Percentiles rank a stretch among this genome's conserved stretches.
Conservation (phyloP, 2,113 vertebrate genomes). For the Onychostoma macrolepis region DNA sequence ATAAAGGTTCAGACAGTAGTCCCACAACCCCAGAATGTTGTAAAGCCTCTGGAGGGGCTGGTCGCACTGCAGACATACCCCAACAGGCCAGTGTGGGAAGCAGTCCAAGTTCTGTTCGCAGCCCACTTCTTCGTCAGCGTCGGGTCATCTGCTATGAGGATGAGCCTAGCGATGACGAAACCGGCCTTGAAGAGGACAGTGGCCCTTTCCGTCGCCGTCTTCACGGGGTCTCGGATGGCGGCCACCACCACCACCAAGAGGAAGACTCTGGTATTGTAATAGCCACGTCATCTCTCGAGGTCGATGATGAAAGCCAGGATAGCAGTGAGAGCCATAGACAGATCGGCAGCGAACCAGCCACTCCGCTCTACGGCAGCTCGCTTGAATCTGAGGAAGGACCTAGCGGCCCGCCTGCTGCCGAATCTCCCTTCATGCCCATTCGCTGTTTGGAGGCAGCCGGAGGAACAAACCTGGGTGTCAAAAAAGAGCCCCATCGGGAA, state of each 20-base stretch:
- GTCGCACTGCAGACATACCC: conserved; percentile 68
- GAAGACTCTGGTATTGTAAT: conserved; percentile 61
- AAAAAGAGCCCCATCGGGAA: conserved; percentile 68
- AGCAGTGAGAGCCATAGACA: conserved; percentile 62
- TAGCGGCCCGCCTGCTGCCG: not conserved
- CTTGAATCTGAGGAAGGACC: conserved; percentile 68
- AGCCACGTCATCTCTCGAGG: conserved; percentile 67
- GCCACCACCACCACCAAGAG: conserved; percentile 51
- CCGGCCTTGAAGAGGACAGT: conserved; percentile 65
- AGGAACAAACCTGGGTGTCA: conserved; percentile 67
- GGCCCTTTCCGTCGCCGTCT: conserved; percentile 57
- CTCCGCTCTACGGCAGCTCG: conserved; percentile 64
- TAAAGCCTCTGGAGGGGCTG: conserved; percentile 55
- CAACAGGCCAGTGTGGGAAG: conserved; percentile 74
- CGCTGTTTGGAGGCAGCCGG: conserved; percentile 63
- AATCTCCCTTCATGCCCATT: conserved; percentile 72
- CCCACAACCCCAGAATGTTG: conserved; percentile 52
- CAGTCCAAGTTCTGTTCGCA: conserved; percentile 79
- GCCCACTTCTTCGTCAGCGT: conserved; percentile 86
- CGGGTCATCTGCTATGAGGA: conserved; percentile 82
- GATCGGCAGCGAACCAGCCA: conserved; percentile 65
- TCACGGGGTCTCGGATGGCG: not conserved
- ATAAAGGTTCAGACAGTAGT: conserved; percentile 60
- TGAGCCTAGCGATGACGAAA: conserved; percentile 78
- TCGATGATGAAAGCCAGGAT: conserved; percentile 65